Evolutionary conservation across 2,113 vertebrate genomes (phyloP).

Genomic region (Lynx canadensis): DNA sequence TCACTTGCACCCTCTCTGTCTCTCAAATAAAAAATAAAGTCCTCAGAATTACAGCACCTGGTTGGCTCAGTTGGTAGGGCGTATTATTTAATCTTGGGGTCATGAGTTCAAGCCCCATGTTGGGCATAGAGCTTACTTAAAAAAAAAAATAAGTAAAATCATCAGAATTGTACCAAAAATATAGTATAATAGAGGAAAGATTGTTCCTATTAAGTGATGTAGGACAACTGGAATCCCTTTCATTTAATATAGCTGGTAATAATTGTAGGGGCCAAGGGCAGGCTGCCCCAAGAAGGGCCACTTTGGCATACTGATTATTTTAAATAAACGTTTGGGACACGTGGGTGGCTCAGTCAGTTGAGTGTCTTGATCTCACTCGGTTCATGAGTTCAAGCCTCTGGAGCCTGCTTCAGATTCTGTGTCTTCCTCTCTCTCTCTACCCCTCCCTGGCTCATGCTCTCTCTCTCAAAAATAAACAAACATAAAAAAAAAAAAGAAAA

Average conservation of each 20-base stretch:
- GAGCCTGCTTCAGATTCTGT: too few relatives aligned
- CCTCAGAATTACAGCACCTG: not conserved
- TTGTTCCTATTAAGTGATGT: not conserved
- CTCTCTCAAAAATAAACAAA: too few relatives aligned
- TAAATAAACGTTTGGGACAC: not conserved
- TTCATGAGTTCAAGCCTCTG: too few relatives aligned
- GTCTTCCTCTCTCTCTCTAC: too few relatives aligned
- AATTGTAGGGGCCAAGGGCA: not conserved
- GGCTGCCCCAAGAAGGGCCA: not conserved
- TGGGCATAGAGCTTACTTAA: not conserved
- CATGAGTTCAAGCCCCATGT: not conserved
- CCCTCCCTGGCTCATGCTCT: too few relatives aligned
- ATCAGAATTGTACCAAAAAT: not conserved
- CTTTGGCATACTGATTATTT: not conserved
- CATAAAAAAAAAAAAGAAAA: too few relatives aligned
- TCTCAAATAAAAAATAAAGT: too few relatives aligned
- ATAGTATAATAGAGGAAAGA: not conserved
- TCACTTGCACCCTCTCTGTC: too few relatives aligned
- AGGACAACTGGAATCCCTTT: not conserved
- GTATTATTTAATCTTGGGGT: not conserved
- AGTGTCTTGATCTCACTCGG: too few relatives aligned
- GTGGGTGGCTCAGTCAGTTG: too few relatives aligned
- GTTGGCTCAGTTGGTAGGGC: not conserved
- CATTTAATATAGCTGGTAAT: not conserved
- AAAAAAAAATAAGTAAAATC: not conserved